These are phyloP conservation scores for Leptinotarsa undecemlineata DNA, from an alignment of 1,140 invertebrate species.

Conservation along the genomic window DNA sequence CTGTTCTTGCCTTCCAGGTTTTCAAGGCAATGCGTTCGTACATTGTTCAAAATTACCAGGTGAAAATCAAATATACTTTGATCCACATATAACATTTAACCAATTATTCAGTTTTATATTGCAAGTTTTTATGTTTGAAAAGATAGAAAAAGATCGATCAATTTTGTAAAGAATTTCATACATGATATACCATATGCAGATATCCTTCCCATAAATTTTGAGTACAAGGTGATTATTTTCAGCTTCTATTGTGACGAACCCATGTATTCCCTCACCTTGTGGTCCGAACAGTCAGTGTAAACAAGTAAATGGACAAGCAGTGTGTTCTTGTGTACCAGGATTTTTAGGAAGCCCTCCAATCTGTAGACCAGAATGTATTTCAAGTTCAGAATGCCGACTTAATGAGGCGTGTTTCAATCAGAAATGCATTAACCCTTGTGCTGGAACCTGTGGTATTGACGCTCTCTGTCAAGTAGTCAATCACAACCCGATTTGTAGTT, in stretches of 20 bases:
- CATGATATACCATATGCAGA: slow-evolving; percentile 39
- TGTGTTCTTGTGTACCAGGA: slow-evolving; percentile 69
- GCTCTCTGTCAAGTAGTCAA: slow-evolving; percentile 69
- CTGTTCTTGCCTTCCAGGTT: slow-evolving; percentile 70
- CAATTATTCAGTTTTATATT: too few species aligned
- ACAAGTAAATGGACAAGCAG: slow-evolving; percentile 64
- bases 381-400: slow-evolving; percentile 66
- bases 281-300: slow-evolving; percentile 73
- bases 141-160: too few species aligned
- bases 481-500: slow-evolving; percentile 72
- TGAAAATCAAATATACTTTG: slow-evolving; percentile 2
- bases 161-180: slow-evolving; percentile 34
- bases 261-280: slow-evolving; percentile 70
- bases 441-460: slow-evolving; percentile 68
- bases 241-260: slow-evolving; percentile 57
- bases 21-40: slow-evolving; percentile 72
- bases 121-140: too few species aligned
- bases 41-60: slow-evolving; percentile 58
- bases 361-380: slow-evolving; percentile 70
- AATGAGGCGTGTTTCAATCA: slow-evolving; percentile 69
- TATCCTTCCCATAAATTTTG: slow-evolving; percentile 47
- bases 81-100: too few species aligned
- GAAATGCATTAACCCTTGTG: slow-evolving; percentile 72
- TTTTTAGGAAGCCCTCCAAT: slow-evolving; percentile 69
- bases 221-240: slow-evolving; percentile 20